phyloP scores from a whole-genome alignment of 2,888 invertebrate species.

The Drosophila aldrichi region DNA sequence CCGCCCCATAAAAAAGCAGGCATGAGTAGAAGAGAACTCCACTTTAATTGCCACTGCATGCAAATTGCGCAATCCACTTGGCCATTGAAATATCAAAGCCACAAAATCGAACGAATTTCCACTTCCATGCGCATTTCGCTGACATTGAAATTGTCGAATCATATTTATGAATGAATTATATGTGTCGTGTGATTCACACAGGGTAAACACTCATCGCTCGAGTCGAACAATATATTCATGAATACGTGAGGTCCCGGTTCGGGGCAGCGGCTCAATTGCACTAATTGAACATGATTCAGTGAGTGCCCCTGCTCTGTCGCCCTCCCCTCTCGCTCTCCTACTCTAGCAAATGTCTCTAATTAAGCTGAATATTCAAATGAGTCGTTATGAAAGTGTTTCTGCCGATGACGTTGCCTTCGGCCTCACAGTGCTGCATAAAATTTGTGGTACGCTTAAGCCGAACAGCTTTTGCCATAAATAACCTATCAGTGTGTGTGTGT shows the following conservation, averaged over 20 bases:
- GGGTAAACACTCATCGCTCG: slow-evolving; percentile 24
- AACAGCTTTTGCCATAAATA: slow-evolving; percentile 48
- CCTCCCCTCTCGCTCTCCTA: neutral
- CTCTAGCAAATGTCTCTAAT: slow-evolving; percentile 53
- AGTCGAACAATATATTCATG: slow-evolving; percentile 14
- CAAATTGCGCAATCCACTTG: slow-evolving; percentile 44
- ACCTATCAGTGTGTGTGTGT: slow-evolving; percentile 16
- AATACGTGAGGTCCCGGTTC: slow-evolving; percentile 25
- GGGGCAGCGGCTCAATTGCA: slow-evolving; percentile 53
- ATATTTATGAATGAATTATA: slow-evolving; percentile 36
- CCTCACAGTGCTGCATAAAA: slow-evolving; percentile 40
- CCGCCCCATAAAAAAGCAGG: neutral
- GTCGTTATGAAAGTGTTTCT: slow-evolving; percentile 28
- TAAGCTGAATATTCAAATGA: slow-evolving; percentile 70
- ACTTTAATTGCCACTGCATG: slow-evolving; percentile 50
- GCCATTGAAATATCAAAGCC: neutral
- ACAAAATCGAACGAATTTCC: slow-evolving; percentile 2
- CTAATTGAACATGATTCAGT: slow-evolving; percentile 78
- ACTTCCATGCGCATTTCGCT: slow-evolving; percentile 15
- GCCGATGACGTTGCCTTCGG: slow-evolving; percentile 28
- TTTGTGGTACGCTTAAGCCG: slow-evolving; percentile 55
- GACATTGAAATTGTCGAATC: slow-evolving; percentile 34
- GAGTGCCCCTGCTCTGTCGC: neutral
- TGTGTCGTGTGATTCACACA: slow-evolving; percentile 33
- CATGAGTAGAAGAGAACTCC: neutral